Conservation (phyloP, 2,888 invertebrate species). For the Campopleginae sp. region DNA sequence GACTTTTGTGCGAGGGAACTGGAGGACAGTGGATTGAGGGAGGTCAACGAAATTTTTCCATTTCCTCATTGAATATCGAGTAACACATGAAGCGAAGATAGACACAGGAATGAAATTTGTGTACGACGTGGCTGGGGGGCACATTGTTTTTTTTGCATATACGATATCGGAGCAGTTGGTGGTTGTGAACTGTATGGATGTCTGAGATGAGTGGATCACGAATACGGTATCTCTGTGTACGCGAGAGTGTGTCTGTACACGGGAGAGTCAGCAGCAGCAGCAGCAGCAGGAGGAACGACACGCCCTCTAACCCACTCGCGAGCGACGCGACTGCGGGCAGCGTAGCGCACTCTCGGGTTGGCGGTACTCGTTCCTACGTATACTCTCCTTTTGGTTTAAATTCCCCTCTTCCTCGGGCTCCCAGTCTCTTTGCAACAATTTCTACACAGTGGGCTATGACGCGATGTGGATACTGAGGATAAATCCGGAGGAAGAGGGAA, state of each 20-base stretch:
- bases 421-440: conserved; percentile 56
- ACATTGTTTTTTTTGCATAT: conserved; percentile 31
- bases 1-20: neutral
- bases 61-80: neutral
- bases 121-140: neutral
- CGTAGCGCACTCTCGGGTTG: conserved; percentile 52
- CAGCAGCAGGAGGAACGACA: conserved; percentile 67
- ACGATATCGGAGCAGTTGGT: neutral
- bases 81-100: neutral
- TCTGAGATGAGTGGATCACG: conserved; percentile 57
- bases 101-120: conserved; percentile 16
- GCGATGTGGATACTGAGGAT: conserved; percentile 38
- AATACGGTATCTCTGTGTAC: neutral
- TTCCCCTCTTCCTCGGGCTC: conserved; percentile 33
- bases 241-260: neutral
- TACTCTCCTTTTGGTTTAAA: conserved; percentile 67
- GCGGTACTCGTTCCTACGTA: conserved; percentile 53
- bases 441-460: conserved; percentile 55
- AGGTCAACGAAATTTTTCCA: conserved; percentile 4
- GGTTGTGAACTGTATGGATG: conserved; percentile 11
- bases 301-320: conserved; percentile 69
- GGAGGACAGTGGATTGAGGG: neutral
- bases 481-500: conserved; percentile 18
- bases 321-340: conserved; percentile 62
- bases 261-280: conserved; percentile 48